Conservation (phyloP, 1,140 invertebrate species). For the Tetranychus cinnabarinus region DNA sequence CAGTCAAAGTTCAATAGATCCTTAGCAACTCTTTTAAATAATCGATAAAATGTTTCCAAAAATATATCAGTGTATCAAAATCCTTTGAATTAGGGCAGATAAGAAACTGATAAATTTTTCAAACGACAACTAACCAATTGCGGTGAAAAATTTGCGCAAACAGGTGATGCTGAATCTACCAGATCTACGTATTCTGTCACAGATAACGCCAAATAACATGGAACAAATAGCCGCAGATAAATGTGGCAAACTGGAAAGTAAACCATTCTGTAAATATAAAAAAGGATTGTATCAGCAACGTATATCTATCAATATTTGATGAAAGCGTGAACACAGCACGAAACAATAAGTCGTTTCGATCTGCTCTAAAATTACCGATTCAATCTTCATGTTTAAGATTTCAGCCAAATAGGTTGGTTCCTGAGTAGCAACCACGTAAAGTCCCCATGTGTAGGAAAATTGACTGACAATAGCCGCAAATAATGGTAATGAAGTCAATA, state of each 20-base stretch:
- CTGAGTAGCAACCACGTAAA: conserved; percentile 78
- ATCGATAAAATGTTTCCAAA: not conserved
- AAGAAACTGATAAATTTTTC: too few relatives aligned
- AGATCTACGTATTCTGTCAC: conserved; percentile 21
- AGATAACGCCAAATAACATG: conserved; percentile 23
- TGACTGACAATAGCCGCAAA: conserved; percentile 80
- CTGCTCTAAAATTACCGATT: conserved; percentile 30
- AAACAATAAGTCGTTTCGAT: too few relatives aligned
- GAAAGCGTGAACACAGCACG: not conserved
- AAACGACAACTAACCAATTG: conserved; percentile 5
- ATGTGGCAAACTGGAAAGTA: conserved; percentile 31
- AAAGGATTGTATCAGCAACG: not conserved
- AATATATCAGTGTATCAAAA: not conserved
- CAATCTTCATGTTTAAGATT: conserved; percentile 63
- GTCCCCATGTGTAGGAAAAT: conserved; percentile 71
- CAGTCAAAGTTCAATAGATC: not conserved
- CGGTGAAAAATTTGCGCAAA: conserved; percentile 13
- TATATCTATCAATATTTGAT: not conserved
- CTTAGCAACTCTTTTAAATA: not conserved
- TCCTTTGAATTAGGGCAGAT: not conserved
- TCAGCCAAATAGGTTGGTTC: conserved; percentile 79
- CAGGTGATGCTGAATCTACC: conserved; percentile 3
- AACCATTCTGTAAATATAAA: conserved; percentile 25
- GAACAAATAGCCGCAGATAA: conserved; percentile 26
- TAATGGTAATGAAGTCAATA: conserved; percentile 56